phyloP scores from a whole-genome alignment of 2,888 invertebrate species.

The Andrena trimmerana region DNA sequence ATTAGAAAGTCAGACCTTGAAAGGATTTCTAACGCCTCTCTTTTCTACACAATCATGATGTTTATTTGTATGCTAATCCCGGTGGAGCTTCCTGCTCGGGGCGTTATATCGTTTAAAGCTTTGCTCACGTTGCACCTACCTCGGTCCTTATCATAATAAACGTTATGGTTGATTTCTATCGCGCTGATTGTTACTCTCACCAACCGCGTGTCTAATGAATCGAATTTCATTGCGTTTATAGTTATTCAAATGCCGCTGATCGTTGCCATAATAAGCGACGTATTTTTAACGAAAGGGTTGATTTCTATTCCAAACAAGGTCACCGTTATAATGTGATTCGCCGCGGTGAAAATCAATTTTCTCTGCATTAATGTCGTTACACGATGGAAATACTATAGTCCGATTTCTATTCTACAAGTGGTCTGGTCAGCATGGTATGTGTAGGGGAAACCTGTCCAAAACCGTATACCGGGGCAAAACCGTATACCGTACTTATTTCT shows the following conservation, averaged over 20 bases:
- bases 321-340: neutral
- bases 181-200: too few species aligned
- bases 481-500: too few species aligned
- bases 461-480: too few species aligned
- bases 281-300: neutral
- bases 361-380: neutral
- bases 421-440: neutral
- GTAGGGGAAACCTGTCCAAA: too few species aligned
- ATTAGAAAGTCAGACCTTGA: conserved; percentile 68
- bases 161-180: too few species aligned
- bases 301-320: neutral
- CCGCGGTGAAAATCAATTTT: conserved; percentile 2
- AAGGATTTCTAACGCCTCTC: conserved; percentile 57
- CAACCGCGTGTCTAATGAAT: neutral
- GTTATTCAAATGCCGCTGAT: neutral
- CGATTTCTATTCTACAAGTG: conserved; percentile 9
- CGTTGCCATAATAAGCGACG: neutral
- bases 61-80: conserved; percentile 57
- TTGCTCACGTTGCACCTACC: neutral
- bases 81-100: conserved; percentile 19
- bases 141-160: neutral
- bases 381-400: neutral
- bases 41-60: conserved; percentile 32
- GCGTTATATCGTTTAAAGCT: neutral
- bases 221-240: neutral